These are phyloP conservation scores for Gorilla gorilla DNA, from an alignment of 2,113 vertebrate species.

Conservation along the genomic window DNA sequence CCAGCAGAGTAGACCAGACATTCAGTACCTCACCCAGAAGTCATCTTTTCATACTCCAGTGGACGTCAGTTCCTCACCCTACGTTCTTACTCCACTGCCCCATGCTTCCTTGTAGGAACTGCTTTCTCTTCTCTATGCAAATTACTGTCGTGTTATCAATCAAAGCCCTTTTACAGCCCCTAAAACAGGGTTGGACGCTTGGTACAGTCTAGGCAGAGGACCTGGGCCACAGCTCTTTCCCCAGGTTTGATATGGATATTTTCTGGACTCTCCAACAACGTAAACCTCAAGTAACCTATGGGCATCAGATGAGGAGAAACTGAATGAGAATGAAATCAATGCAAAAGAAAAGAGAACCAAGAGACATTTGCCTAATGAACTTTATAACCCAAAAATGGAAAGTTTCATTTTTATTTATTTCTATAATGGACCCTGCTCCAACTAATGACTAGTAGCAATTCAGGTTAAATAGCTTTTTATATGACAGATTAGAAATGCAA, in stretches of 20 bases:
- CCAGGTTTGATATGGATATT: neutral
- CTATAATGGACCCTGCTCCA: neutral
- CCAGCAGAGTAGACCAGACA: neutral
- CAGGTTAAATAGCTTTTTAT: neutral
- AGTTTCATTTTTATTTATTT: neutral
- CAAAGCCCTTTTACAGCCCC: neutral
- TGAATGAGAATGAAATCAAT: neutral
- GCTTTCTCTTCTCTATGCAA: neutral
- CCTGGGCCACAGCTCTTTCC: neutral
- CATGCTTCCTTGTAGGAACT: neutral
- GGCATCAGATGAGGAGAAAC: neutral
- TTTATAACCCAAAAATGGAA: neutral
- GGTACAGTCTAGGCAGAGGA: neutral
- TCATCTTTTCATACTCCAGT: neutral
- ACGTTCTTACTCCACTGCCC: neutral
- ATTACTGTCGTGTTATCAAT: neutral
- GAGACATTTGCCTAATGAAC: neutral
- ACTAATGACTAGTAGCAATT: neutral
- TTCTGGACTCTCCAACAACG: neutral
- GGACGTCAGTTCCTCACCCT: neutral
- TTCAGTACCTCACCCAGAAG: neutral
- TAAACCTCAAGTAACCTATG: neutral
- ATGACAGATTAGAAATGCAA: neutral
- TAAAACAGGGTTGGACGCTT: neutral
- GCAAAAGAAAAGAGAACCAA: conserved; percentile 21